Percentiles rank a stretch among this genome's conserved stretches.
phyloP scores from a whole-genome alignment of 2,888 invertebrate genomes.

The Cheiracanthium punctorium region DNA sequence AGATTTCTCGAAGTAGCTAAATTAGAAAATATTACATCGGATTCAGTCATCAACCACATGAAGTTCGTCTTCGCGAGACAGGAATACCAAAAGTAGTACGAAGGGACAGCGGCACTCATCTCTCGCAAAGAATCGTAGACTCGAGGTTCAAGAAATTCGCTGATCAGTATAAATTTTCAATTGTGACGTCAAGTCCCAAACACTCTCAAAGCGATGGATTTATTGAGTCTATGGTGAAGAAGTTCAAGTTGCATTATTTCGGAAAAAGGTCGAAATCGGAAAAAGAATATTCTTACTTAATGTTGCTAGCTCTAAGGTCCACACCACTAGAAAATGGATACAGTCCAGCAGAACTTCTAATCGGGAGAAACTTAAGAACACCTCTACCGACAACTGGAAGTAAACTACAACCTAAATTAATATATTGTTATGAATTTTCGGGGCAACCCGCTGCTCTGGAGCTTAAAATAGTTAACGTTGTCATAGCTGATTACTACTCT shows the following conservation, averaged over 20 bases:
- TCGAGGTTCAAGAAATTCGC: slow-evolving; percentile 69
- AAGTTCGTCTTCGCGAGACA: slow-evolving; percentile 71
- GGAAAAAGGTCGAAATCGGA: too few relatives aligned
- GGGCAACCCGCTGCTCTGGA: too few relatives aligned
- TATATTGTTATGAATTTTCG: too few relatives aligned
- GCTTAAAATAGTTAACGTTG: too few relatives aligned
- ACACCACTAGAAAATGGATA: slow-evolving; percentile 72
- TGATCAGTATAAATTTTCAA: slow-evolving; percentile 70
- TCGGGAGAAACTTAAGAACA: slow-evolving; percentile 72
- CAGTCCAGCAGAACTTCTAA: slow-evolving; percentile 73
- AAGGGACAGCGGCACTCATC: too few relatives aligned
- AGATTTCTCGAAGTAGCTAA: neutral
- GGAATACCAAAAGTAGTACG: slow-evolving; percentile 70
- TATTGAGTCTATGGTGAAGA: slow-evolving; percentile 71
- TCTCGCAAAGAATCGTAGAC: too few relatives aligned
- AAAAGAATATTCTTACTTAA: slow-evolving; percentile 70
- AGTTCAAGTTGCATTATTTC: slow-evolving; percentile 71
- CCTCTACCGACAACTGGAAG: slow-evolving; percentile 60
- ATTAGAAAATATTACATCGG: neutral
- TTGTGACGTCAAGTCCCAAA: slow-evolving; percentile 71
- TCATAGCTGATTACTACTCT: slow-evolving; percentile 5
- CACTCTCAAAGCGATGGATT: slow-evolving; percentile 72
- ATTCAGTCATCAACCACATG: slow-evolving; percentile 1
- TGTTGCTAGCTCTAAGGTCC: slow-evolving; percentile 72
- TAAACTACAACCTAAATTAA: slow-evolving; percentile 31